Percentiles rank a stretch among this genome's conserved stretches.
Evolutionary conservation across 2,888 invertebrate genomes (phyloP).

Genomic region (Eupithecia inturbata): DNA sequence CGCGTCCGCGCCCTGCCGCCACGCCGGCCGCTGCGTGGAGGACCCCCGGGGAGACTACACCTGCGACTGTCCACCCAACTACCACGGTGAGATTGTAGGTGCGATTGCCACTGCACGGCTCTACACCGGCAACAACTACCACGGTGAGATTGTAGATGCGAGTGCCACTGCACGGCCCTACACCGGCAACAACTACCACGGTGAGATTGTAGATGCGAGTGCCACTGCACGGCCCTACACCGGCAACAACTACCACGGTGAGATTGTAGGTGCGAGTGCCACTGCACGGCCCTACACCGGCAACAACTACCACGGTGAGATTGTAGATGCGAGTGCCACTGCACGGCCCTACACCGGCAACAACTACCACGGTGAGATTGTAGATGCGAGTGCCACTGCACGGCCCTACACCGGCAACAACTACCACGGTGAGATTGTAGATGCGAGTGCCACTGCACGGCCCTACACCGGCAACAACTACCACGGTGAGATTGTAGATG

Average conservation of each 20-base stretch:
- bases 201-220: conserved; percentile 53
- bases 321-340: conserved; percentile 49
- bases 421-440: conserved; percentile 81
- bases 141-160: conserved; percentile 67
- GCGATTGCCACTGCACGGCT: conserved; percentile 71
- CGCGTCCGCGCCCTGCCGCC: conserved; percentile 87
- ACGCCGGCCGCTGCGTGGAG: conserved; percentile 86
- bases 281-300: conserved; percentile 86
- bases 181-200: conserved; percentile 88
- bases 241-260: conserved; percentile 88
- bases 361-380: conserved; percentile 85
- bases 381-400: conserved; percentile 49
- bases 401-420: conserved; percentile 87
- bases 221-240: conserved; percentile 83
- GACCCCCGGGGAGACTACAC: conserved; percentile 87
- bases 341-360: conserved; percentile 86
- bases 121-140: conserved; percentile 93
- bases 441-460: conserved; percentile 60
- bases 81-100: conserved; percentile 76
- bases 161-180: conserved; percentile 83
- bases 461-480: conserved; percentile 88
- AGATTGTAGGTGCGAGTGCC: not conserved
- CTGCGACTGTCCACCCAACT: conserved; percentile 88
- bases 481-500: conserved; percentile 73
- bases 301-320: conserved; percentile 85